A percentile compares a stretch with the other conserved stretches of the same genome.
phyloP scores from a whole-genome alignment of 2,113 vertebrate genomes.

The Pedetes capensis region DNA sequence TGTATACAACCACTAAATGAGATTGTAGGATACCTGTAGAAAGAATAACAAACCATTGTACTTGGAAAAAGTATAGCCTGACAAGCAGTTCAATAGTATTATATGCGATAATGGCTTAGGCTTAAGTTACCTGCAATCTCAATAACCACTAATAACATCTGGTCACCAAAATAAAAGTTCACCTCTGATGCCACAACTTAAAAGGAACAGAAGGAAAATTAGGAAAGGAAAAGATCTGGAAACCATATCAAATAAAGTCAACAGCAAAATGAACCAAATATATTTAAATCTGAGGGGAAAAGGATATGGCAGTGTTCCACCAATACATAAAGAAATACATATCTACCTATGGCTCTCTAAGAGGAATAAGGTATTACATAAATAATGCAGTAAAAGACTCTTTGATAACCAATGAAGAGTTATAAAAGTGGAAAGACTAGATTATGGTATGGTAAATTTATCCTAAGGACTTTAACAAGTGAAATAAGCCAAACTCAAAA shows the following conservation, averaged over 20 bases:
- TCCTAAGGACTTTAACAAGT: not conserved
- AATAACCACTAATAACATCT: not conserved
- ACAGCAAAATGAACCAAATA: not conserved
- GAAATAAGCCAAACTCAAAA: not conserved
- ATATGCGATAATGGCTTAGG: not conserved
- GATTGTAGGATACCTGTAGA: not conserved
- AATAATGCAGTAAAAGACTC: not conserved
- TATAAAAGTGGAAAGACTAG: not conserved
- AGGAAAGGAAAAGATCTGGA: constrained; percentile 18
- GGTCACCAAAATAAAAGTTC: not conserved
- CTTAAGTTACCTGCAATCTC: not conserved
- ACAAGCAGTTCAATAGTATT: not conserved
- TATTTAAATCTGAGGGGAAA: not conserved
- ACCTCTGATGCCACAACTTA: not conserved
- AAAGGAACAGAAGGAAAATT: constrained; percentile 19
- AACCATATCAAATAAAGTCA: not conserved
- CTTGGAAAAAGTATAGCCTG: not conserved
- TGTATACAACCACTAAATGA: not conserved
- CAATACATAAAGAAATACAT: not conserved
- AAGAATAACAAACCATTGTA: not conserved
- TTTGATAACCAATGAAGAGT: not conserved
- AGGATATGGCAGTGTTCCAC: not conserved
- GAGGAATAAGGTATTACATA: not conserved
- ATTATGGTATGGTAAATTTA: not conserved
- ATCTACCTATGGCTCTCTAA: not conserved